These are phyloP conservation scores for Diaphora mendica DNA, from an alignment of 2,888 invertebrate genomes.

Conservation along the genomic window DNA sequence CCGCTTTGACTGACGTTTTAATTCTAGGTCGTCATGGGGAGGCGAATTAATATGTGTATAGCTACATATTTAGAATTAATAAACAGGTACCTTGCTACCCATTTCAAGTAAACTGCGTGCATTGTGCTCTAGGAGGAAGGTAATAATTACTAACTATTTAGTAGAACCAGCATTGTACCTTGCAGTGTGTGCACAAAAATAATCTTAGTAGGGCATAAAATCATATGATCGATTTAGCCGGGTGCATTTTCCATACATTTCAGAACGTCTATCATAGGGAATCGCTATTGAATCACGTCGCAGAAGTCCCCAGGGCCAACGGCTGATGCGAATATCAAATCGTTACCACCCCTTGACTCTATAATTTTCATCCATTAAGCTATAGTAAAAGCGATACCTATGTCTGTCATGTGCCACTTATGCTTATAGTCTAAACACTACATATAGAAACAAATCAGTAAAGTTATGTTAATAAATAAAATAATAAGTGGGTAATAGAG, in stretches of 20 bases:
- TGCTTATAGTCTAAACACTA: constrained; percentile 39
- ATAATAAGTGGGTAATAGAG: constrained; percentile 48
- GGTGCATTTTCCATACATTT: constrained; percentile 65
- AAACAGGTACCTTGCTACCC: neutral
- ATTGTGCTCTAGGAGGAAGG: neutral
- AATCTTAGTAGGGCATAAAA: constrained; percentile 27
- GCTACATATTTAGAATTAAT: neutral
- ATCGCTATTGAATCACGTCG: constrained; percentile 77
- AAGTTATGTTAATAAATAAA: constrained; percentile 35
- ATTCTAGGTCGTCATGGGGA: constrained; percentile 77
- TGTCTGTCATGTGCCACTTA: constrained; percentile 69
- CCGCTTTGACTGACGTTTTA: constrained; percentile 85
- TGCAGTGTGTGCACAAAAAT: constrained; percentile 10
- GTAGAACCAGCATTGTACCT: neutral
- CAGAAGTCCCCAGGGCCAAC: constrained; percentile 73
- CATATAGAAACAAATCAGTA: constrained; percentile 38
- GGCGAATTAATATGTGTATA: constrained; percentile 37
- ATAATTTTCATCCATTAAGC: constrained; percentile 79
- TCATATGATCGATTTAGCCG: constrained; percentile 58
- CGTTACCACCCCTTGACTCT: constrained; percentile 80
- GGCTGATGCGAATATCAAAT: constrained; percentile 83
- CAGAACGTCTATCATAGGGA: constrained; percentile 69
- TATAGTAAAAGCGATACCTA: constrained; percentile 69
- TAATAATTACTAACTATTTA: neutral
- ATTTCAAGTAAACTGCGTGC: neutral